Conservation (phyloP, 2,888 invertebrate genomes). For the Lamproptera curius region DNA sequence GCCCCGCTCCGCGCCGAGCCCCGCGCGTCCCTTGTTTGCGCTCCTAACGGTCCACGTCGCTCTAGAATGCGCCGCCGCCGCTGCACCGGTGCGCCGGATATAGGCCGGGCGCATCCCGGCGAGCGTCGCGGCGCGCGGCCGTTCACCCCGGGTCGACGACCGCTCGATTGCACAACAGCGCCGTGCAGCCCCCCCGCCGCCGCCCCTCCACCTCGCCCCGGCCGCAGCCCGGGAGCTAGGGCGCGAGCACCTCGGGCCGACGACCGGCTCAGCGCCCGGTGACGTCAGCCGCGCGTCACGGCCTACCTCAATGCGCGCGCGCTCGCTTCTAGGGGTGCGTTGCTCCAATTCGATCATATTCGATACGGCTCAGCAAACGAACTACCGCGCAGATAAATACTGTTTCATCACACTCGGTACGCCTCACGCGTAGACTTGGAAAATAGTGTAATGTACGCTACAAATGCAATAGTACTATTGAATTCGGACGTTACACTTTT, state of each 20-base stretch:
- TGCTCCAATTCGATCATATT: slow-evolving; percentile 55
- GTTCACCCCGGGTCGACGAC: slow-evolving; percentile 75
- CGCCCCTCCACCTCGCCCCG: slow-evolving; percentile 24
- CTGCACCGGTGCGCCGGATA: slow-evolving; percentile 77
- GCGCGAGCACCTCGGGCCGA: slow-evolving; percentile 55
- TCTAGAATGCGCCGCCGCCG: slow-evolving; percentile 75
- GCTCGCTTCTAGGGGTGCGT: slow-evolving; percentile 72
- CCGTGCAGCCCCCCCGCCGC: slow-evolving; percentile 35
- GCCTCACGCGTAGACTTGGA: too few relatives aligned
- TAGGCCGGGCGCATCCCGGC: slow-evolving; percentile 78
- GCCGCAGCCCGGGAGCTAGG: slow-evolving; percentile 59
- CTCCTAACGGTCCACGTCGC: slow-evolving; percentile 75
- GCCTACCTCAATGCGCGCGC: slow-evolving; percentile 79
- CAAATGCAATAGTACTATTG: too few relatives aligned
- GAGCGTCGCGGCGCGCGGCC: slow-evolving; percentile 70
- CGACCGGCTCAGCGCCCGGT: slow-evolving; percentile 63
- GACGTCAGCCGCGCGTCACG: slow-evolving; percentile 75
- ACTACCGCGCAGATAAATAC: slow-evolving; percentile 18
- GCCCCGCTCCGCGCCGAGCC: slow-evolving; percentile 29
- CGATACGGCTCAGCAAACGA: slow-evolving; percentile 6
- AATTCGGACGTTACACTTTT: slow-evolving; percentile 3
- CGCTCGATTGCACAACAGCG: slow-evolving; percentile 74
- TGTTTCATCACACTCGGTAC: too few relatives aligned
- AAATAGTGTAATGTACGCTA: too few relatives aligned
- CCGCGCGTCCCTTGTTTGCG: slow-evolving; percentile 44